These are phyloP conservation scores for Aphidius ervi DNA, from an alignment of 1,140 invertebrate genomes.

Conservation along the genomic window DNA sequence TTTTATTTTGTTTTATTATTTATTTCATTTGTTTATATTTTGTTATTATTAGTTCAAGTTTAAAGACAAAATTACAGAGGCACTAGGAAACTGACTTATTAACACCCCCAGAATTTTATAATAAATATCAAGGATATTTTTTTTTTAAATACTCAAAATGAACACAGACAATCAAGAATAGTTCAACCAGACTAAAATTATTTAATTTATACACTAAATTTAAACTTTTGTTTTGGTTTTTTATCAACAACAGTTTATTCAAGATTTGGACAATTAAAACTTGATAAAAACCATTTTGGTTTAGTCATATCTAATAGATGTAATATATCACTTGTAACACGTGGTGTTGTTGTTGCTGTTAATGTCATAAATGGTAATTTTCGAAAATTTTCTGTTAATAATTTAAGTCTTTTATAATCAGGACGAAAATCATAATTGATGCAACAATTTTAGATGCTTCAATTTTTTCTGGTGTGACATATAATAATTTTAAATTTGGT, in stretches of 20 bases:
- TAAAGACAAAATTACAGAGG: too few species aligned
- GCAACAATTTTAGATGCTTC: conserved; percentile 65
- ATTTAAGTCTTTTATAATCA: conserved; percentile 85
- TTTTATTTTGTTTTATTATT: too few species aligned
- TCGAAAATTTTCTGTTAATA: conserved; percentile 65
- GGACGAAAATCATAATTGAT: conserved; percentile 92
- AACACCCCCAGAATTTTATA: too few species aligned
- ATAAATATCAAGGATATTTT: too few species aligned
- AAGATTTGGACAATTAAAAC: conserved; percentile 93
- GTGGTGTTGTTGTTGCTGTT: conserved; percentile 93
- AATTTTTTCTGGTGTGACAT: conserved; percentile 96
- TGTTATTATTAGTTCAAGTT: too few species aligned
- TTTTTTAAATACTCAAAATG: too few species aligned
- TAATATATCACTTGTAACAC: conserved; percentile 86
- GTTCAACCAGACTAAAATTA: too few species aligned
- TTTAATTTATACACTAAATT: too few species aligned
- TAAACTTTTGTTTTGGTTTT: conserved; percentile 55
- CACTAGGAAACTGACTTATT: too few species aligned
- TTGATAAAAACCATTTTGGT: conserved; percentile 82
- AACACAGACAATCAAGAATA: too few species aligned
- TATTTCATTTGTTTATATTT: too few species aligned
- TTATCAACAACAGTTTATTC: conserved; percentile 79
- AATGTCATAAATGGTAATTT: conserved; percentile 80
- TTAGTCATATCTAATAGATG: conserved; percentile 75
- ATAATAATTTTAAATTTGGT: conserved; percentile 78